Base-by-base conservation (phyloP, 2,113 vertebrate species). In the Burhinus oedicnemus region DNA sequence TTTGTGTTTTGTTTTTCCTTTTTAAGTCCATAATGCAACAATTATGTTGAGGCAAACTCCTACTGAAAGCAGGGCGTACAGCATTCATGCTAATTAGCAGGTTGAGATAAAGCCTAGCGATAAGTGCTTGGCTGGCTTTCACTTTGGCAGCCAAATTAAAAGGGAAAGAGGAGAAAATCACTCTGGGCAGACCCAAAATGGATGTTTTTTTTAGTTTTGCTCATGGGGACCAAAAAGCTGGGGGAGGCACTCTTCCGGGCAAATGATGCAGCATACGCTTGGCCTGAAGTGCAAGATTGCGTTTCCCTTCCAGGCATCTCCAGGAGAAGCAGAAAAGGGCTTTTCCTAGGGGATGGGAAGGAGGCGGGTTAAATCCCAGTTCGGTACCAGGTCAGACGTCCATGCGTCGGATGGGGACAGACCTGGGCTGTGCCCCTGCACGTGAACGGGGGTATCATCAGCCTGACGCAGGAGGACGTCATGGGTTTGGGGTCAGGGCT, bases 81-180 rank as follows among this genome's bases (percentile, higher is more conserved):
- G 83, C 70, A 30, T 57, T 76, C 74, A 76, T 5, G 0, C 81
- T 97, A 97, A 97, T 97, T 92, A 97, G 91, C 94, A 87, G 93
- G 86, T 96, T 91, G 91, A 96, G 94, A 91, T 95, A 86, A 95
- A 93, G 92, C 83, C 90, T 88, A 80, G 75, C 0, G 79, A 97
- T 96, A 96, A 95, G 92, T 90, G 78, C 87, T 95, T 94, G 83
- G 84, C 93, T 93, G 84, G 61, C 84, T 96, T 95, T 95, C 87
- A 57, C 40, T 83, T 91, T 90, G 90, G 93, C 90, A 94, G 92
- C 25, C 66, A 94, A 96, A 97, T 91, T 90, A 95, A 94, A 95
- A 95, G 78, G 95, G 61, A 91, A 64, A 57, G 84, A 69, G 54
- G 58, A 94, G 54, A 80, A 95, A 97, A 87, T 95, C 93, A 79